Percentiles rank a stretch among this genome's conserved stretches.
These are phyloP conservation scores for Anisognathus igniventris DNA, from an alignment of 2,797 vertebrate species.

Conservation along the genomic window DNA sequence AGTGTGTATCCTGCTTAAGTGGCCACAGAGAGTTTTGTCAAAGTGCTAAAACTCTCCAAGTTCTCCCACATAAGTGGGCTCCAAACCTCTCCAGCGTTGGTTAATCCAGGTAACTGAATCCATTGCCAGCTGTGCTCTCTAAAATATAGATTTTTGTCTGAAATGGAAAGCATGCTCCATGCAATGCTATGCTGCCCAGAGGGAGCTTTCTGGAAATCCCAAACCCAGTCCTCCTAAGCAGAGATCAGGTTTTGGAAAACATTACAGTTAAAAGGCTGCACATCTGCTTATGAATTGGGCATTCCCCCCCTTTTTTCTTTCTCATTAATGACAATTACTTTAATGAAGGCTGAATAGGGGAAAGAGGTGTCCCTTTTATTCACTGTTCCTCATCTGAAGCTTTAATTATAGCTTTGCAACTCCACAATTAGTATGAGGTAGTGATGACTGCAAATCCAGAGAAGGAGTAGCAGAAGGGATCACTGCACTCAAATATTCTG, in stretches of 20 bases:
- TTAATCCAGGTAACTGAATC: background rate
- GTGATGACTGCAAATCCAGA: background rate
- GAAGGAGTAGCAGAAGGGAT: background rate
- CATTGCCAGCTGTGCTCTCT: background rate
- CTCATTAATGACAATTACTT: background rate
- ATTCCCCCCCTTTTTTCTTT: background rate
- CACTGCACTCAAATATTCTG: background rate
- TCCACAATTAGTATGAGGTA: background rate
- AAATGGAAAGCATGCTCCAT: background rate
- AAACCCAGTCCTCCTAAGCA: background rate
- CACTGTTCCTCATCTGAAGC: background rate
- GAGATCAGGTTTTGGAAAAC: background rate
- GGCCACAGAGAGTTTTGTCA: background rate
- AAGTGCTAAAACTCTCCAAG: background rate
- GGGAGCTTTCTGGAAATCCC: background rate
- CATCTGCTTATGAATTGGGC: background rate
- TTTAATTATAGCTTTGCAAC: slow-evolving; percentile 17
- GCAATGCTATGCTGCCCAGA: background rate
- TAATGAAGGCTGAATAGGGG: background rate
- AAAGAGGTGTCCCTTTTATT: background rate
- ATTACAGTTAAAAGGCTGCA: background rate
- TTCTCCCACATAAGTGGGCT: background rate
- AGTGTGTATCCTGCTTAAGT: background rate
- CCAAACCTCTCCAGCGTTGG: background rate
- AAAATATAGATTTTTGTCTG: background rate